Evolutionary conservation across 2,888 invertebrate genomes (phyloP).

Genomic region (Polietes domitor): DNA sequence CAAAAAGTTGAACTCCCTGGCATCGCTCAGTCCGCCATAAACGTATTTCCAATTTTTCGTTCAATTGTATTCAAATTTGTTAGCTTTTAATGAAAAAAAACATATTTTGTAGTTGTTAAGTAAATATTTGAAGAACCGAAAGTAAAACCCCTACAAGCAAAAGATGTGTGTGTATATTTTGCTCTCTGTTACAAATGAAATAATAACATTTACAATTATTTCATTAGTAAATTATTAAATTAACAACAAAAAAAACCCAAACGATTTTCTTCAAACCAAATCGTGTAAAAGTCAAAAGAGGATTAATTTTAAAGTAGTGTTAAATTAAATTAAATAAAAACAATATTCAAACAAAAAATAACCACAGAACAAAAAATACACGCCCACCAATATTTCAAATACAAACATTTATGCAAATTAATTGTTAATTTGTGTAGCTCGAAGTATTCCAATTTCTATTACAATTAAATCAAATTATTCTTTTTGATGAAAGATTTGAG

Average conservation of each 20-base stretch:
- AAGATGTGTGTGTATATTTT: slow-evolving; percentile 41
- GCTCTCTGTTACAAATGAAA: slow-evolving; percentile 21
- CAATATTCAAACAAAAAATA: background rate
- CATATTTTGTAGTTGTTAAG: slow-evolving; percentile 31
- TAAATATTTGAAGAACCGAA: slow-evolving; percentile 22
- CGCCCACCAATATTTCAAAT: slow-evolving; percentile 35
- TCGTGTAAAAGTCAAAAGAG: background rate
- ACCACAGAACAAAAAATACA: slow-evolving; percentile 21
- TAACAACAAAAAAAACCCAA: background rate
- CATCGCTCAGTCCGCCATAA: background rate
- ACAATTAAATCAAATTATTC: background rate
- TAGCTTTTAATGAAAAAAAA: slow-evolving; percentile 21
- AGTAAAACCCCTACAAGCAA: background rate
- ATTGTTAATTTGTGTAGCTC: background rate
- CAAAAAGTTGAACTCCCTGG: background rate
- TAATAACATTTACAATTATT: background rate
- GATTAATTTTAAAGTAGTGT: slow-evolving; percentile 14
- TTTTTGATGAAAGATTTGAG: slow-evolving; percentile 23
- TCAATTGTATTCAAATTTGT: slow-evolving; percentile 30
- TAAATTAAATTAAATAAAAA: background rate
- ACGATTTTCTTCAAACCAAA: background rate
- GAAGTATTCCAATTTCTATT: background rate
- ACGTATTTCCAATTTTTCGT: slow-evolving; percentile 20
- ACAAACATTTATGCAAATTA: slow-evolving; percentile 17
- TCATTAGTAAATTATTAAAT: background rate